These are phyloP conservation scores for Chamaetylas fuelleborni DNA, from an alignment of 2,113 vertebrate genomes.

Conservation along the genomic window DNA sequence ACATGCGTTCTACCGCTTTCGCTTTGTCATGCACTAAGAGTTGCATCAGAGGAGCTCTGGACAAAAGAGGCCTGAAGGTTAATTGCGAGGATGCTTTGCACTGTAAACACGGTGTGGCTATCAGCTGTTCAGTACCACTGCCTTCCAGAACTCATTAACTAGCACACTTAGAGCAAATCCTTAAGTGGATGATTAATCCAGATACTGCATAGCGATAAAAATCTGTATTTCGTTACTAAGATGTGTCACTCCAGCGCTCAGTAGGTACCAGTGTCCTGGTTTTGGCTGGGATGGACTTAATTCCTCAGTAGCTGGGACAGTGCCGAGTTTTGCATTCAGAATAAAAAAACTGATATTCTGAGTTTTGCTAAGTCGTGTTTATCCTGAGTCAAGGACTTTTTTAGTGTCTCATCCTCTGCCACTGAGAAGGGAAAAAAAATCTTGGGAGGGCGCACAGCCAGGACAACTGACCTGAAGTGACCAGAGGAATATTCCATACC, in stretches of 20 bases:
- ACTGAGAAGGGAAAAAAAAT: background rate
- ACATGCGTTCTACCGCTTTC: fast-evolving
- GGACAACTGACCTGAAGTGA: background rate
- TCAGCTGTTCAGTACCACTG: background rate
- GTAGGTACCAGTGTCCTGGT: background rate
- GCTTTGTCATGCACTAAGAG: background rate
- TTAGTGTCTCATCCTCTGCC: background rate
- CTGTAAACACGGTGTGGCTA: fast-evolving
- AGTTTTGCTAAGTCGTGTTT: background rate
- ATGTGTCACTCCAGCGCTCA: background rate
- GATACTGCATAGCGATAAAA: background rate
- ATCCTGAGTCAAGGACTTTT: background rate
- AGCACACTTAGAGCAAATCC: background rate
- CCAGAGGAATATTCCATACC: background rate
- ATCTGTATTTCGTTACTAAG: background rate
- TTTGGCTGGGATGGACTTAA: background rate
- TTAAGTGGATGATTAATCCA: background rate
- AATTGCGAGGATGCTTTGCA: fast-evolving
- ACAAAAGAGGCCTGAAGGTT: background rate
- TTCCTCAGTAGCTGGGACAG: background rate
- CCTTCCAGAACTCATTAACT: fast-evolving
- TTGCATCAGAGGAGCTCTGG: background rate
- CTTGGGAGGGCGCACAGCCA: background rate
- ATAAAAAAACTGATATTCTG: background rate
- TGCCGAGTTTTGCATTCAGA: background rate